Conservation (phyloP, 2,113 vertebrate species). For the Dromaius novaehollandiae region DNA sequence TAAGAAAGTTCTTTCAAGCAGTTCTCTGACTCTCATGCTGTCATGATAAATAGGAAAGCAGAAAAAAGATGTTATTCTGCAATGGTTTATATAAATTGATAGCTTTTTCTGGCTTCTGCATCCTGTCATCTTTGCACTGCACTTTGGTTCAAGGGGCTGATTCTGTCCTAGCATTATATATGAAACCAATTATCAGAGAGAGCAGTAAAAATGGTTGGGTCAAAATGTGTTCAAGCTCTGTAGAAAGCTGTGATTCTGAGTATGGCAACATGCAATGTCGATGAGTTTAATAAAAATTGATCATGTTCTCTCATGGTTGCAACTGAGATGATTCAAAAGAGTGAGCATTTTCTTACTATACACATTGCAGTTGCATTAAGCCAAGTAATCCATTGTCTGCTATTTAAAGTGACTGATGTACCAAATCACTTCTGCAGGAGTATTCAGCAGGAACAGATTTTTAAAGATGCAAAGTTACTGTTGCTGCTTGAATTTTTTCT, state of each 20-base stretch:
- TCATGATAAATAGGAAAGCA: background rate
- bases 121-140: background rate
- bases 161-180: background rate
- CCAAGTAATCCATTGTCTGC: background rate
- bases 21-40: background rate
- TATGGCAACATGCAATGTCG: background rate
- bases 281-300: background rate
- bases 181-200: background rate
- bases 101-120: background rate
- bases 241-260: background rate
- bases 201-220: background rate
- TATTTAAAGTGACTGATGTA: constrained; percentile 7
- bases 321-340: background rate
- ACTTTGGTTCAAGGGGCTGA: background rate
- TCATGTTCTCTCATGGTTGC: background rate
- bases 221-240: background rate
- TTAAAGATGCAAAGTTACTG: background rate
- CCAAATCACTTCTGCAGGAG: background rate
- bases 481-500: background rate
- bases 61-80: background rate
- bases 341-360: background rate
- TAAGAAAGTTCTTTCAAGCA: background rate
- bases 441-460: background rate
- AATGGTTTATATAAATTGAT: background rate
- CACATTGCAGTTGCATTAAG: background rate